Conservation (phyloP, 2,797 vertebrate genomes). For the Taenioides sp. region DNA sequence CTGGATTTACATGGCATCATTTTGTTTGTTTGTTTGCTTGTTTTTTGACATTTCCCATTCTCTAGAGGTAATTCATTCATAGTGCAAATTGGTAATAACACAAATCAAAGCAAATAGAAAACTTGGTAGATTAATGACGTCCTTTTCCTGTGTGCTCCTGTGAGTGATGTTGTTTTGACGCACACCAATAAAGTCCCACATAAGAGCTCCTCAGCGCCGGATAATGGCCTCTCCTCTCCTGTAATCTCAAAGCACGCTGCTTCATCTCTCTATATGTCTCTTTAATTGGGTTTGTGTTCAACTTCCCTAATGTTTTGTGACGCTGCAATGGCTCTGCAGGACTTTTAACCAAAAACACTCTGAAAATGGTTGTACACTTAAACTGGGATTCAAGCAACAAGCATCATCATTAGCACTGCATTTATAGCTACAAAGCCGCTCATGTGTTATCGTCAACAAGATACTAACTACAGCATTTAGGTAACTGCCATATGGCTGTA, state of each 20-base stretch:
- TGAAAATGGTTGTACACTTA: constrained; percentile 10
- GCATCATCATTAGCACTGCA: constrained; percentile 16
- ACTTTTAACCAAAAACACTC: constrained; percentile 12
- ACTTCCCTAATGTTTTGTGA: constrained; percentile 57
- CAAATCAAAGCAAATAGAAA: constrained; percentile 13
- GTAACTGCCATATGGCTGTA: background rate
- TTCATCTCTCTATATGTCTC: constrained; percentile 46
- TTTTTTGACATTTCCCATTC: too few species aligned
- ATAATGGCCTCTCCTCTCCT: constrained; percentile 40
- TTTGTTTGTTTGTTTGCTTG: too few species aligned
- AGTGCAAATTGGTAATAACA: constrained; percentile 6
- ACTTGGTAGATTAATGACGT: constrained; percentile 27
- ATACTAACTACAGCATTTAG: background rate
- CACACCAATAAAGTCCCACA: constrained; percentile 16
- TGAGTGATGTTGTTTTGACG: constrained; percentile 33
- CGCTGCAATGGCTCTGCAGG: constrained; percentile 29
- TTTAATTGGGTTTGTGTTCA: constrained; percentile 71
- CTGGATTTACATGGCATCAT: too few species aligned
- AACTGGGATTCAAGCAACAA: constrained; percentile 27
- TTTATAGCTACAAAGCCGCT: constrained; percentile 1
- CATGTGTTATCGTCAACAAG: background rate
- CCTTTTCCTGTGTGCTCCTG: constrained; percentile 32
- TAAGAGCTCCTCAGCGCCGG: constrained; percentile 34
- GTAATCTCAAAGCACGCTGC: constrained; percentile 44
- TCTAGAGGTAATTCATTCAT: constrained; percentile 14